Evolutionary conservation across 2,113 vertebrate genomes (phyloP).

Genomic region (Caranx ignobilis): DNA sequence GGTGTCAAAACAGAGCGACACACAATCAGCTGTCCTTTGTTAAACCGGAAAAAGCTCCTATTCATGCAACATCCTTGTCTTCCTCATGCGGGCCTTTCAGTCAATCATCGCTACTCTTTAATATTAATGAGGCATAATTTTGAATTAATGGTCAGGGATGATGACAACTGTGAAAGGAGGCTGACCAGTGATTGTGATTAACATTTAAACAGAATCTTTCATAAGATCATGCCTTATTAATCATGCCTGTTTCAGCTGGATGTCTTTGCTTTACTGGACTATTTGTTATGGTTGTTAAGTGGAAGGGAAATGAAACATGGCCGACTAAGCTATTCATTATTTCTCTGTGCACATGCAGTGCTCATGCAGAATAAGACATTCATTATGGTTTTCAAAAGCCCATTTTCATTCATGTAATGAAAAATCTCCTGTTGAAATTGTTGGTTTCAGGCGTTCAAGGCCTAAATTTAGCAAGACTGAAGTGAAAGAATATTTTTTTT

Average conservation of each 20-base stretch:
- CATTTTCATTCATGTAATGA: slow-evolving; percentile 1
- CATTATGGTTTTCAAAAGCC: slow-evolving; percentile 6
- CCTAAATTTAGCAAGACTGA: background rate
- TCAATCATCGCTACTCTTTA: slow-evolving; percentile 48
- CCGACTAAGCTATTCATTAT: slow-evolving; percentile 20
- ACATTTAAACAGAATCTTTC: slow-evolving; percentile 61
- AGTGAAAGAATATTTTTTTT: background rate
- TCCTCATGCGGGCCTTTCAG: slow-evolving; percentile 37
- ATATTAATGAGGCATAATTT: slow-evolving; percentile 68
- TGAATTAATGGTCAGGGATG: slow-evolving; percentile 59
- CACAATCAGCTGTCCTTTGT: slow-evolving; percentile 45
- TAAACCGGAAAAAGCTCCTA: slow-evolving; percentile 12
- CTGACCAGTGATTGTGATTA: slow-evolving; percentile 67
- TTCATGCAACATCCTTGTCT: slow-evolving; percentile 26
- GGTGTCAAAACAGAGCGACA: slow-evolving; percentile 46
- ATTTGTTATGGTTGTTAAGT: slow-evolving; percentile 43
- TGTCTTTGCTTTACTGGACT: slow-evolving; percentile 35
- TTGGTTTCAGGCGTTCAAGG: background rate
- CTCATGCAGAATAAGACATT: background rate
- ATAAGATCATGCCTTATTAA: slow-evolving; percentile 54
- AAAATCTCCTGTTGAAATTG: background rate
- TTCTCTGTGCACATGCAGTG: background rate
- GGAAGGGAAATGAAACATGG: slow-evolving; percentile 19
- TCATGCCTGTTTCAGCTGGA: slow-evolving; percentile 30
- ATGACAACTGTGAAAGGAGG: slow-evolving; percentile 59